phyloP scores from a whole-genome alignment of 1,140 invertebrate species.

The Brachionus rotundiformis region DNA sequence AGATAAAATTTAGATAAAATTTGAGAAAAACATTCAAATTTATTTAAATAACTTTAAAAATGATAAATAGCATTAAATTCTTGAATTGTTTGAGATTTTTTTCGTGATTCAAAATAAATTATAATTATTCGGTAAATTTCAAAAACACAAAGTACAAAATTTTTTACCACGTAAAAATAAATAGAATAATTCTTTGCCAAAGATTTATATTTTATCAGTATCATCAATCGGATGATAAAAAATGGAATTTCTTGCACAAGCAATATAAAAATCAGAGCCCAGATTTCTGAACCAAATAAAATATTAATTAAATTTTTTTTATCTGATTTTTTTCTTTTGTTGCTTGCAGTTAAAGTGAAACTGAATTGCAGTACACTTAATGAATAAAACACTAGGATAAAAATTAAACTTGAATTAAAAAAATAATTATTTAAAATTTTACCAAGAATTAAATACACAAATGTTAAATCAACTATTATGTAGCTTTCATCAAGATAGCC shows the following conservation, averaged over 20 bases:
- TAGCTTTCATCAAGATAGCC: constrained; percentile 9
- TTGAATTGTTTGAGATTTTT: background rate
- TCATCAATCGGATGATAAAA: constrained; percentile 45
- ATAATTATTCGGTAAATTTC: constrained; percentile 44
- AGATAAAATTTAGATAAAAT: background rate
- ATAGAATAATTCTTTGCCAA: constrained; percentile 18
- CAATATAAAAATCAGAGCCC: constrained; percentile 21
- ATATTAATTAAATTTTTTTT: background rate
- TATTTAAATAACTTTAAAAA: background rate
- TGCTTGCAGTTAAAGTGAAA: constrained; percentile 14
- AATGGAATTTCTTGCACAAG: constrained; percentile 34
- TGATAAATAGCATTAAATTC: background rate
- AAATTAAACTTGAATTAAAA: background rate
- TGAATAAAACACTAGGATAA: constrained; percentile 5
- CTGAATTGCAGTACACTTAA: constrained; percentile 46
- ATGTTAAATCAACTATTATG: constrained; percentile 8
- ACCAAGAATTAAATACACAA: constrained; percentile 29
- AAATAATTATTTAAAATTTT: too few species aligned
- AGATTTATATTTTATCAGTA: constrained; percentile 26
- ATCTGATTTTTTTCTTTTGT: background rate
- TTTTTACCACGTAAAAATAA: constrained; percentile 51
- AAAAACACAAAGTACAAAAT: constrained; percentile 37
- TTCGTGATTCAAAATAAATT: background rate
- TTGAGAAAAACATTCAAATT: too few species aligned
- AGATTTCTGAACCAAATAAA: constrained; percentile 46